These are phyloP conservation scores for Amphimedon queenslandica DNA, from an alignment of 37 sponge, comb jelly and placozoan genomes.

Conservation along the genomic window DNA sequence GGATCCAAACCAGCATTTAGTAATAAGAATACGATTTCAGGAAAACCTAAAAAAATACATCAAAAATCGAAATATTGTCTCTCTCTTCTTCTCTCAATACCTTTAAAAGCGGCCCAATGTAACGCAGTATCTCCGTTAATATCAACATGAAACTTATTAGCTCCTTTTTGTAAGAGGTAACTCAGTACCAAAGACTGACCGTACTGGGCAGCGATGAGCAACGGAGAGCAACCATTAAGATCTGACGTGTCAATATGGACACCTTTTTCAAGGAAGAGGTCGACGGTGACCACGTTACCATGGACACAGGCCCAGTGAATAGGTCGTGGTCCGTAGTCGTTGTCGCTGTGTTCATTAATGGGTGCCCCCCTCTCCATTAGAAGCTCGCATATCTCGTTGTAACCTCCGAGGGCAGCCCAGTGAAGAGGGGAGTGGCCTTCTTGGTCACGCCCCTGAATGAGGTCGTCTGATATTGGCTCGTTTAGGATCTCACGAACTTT, in stretches of 20 bases:
- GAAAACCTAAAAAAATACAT: constrained; percentile 34
- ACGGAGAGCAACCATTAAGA: constrained; percentile 72
- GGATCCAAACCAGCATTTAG: constrained; percentile 73
- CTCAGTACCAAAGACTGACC: constrained; percentile 76
- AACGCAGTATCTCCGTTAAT: constrained; percentile 82
- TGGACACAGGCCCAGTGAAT: constrained; percentile 87
- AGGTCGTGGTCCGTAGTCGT: constrained; percentile 71
- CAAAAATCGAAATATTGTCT: too few relatives aligned
- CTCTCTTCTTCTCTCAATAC: constrained; percentile 31
- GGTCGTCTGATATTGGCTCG: constrained; percentile 17
- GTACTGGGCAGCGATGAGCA: constrained; percentile 80
- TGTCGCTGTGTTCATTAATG: constrained; percentile 66
- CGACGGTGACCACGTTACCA: constrained; percentile 56
- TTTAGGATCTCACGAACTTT: constrained; percentile 45
- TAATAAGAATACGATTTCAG: constrained; percentile 60
- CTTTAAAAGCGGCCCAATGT: constrained; percentile 90
- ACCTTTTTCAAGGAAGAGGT: constrained; percentile 65
- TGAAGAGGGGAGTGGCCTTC: constrained; percentile 77
- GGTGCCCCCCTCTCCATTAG: constrained; percentile 63
- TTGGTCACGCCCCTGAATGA: constrained; percentile 18
- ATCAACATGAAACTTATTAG: constrained; percentile 68
- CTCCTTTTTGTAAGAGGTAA: constrained; percentile 82
- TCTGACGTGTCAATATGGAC: constrained; percentile 64
- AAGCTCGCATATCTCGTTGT: constrained; percentile 40
- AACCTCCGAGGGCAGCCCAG: constrained; percentile 79